Evolutionary conservation across 2,797 vertebrate genomes (phyloP), one percentile per base, ranked within the genome.

Genomic region (Podarcis lilfordi): DNA sequence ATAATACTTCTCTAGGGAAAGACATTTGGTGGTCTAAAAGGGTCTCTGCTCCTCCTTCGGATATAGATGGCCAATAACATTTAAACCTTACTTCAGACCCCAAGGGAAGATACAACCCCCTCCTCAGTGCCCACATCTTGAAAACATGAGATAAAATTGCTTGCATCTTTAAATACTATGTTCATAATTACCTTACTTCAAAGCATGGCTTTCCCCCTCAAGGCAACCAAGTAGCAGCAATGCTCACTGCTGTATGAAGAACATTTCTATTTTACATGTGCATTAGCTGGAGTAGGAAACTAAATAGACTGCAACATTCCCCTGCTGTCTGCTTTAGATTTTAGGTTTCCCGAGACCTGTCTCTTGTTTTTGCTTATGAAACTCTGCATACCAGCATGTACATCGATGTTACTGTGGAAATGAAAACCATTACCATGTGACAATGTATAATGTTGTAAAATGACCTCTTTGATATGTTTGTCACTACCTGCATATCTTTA

Each of bases 401-500:
- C 29, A n/a, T 29, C 19, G 50, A 32, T 32, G 50, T 55, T 35
- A 19, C n/a, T 29, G 21, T 37, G 72, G 25, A 81, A 40, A 43
- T 19, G 40, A 75, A 13, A 45, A 76, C 37, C 11, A 55, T 71
- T 23, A 59, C 29, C 21, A 79, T 0, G 29, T 35, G 29, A 69
- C 21, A 23, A 23, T n/a, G 61, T 23, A 64, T 21, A 29, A 66
- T 21, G 15, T 11, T 35, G 43, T 68, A 86, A 68, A 82, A 69
- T 82, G 43, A 76, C 1, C 23, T 45, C 29, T 68, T 68, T n/a
- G 27, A 2, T 32, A 69, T 10, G 35, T 40, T 85, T 50, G 11
- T 37, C 27, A 92, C 75, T 96, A 99, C 99, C 99, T 99, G 99
- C 99, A 99, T 99, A 96, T 99, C 99, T 94, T 99, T 99, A 94